phyloP scores from a whole-genome alignment of 2,113 vertebrate species.

The Spea multiplicata region DNA sequence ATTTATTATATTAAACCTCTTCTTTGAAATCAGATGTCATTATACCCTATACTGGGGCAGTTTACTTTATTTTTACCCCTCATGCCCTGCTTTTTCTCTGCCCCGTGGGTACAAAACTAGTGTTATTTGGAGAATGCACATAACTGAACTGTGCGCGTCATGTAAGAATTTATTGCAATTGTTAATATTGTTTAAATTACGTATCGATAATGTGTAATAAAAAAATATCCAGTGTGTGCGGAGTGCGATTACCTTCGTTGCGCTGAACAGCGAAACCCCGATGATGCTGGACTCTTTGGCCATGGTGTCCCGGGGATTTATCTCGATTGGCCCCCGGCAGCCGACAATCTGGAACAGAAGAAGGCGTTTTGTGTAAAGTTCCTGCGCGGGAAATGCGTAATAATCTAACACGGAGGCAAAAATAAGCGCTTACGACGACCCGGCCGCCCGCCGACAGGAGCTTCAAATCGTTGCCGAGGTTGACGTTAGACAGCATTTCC shows the following conservation, averaged over 20 bases:
- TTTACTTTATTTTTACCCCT: no score
- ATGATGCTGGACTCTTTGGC: conserved; percentile 79
- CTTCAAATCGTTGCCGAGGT: conserved; percentile 82
- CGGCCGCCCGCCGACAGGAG: conserved; percentile 73
- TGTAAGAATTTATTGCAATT: no score
- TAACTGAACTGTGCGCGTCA: no score
- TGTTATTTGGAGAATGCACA: no score
- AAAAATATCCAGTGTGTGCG: not conserved
- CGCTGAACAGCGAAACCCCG: conserved; percentile 68
- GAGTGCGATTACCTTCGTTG: conserved; percentile 69
- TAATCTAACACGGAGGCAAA: not conserved
- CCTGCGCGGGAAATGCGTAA: not conserved
- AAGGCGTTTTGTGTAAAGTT: not conserved
- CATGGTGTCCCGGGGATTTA: conserved; percentile 86
- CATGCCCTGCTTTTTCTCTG: no score
- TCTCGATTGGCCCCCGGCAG: conserved; percentile 78
- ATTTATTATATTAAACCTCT: no score
- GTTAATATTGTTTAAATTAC: no score
- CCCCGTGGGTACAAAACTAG: no score
- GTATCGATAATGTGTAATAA: no score
- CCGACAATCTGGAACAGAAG: conserved; percentile 76
- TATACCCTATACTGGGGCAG: no score
- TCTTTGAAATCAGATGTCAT: no score
- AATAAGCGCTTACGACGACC: conserved; percentile 73
- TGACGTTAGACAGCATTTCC: conserved; percentile 91